phyloP scores from a whole-genome alignment of 2,797 vertebrate species.

The Taenioides sp. region DNA sequence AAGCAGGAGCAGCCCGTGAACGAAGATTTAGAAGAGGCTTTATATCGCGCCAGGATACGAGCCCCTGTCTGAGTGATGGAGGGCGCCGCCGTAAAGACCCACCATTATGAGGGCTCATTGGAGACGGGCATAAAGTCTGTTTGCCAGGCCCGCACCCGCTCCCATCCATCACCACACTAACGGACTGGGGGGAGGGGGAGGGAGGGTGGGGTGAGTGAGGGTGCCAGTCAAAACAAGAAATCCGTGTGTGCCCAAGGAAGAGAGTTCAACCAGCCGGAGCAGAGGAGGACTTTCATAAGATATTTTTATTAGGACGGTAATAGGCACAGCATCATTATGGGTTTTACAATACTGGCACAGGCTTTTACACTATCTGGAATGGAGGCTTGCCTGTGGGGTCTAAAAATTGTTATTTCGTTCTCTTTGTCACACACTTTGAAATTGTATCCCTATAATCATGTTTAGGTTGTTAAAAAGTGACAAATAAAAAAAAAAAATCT shows the following conservation, averaged over 20 bases:
- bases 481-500: too few species aligned
- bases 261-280: neutral
- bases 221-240: conserved; percentile 6
- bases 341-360: too few species aligned
- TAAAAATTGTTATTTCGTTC: too few species aligned
- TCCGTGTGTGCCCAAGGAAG: conserved; percentile 5
- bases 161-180: conserved; percentile 15
- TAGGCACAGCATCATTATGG: neutral
- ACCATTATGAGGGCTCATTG: conserved; percentile 24
- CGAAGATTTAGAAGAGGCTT: conserved; percentile 31
- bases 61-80: conserved; percentile 27
- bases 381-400: too few species aligned
- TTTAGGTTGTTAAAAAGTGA: too few species aligned
- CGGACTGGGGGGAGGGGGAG: neutral
- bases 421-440: too few species aligned
- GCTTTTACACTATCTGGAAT: too few species aligned
- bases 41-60: conserved; percentile 5
- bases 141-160: conserved; percentile 8
- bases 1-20: conserved; percentile 41
- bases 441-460: too few species aligned
- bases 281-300: neutral
- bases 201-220: neutral
- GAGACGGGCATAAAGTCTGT: conserved; percentile 10
- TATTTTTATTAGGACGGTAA: neutral
- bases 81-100: conserved; percentile 23